A percentile compares a stretch with the other conserved stretches of the same genome.
phyloP scores from a whole-genome alignment of 2,888 invertebrate species.

The Hermodice carunculata region DNA sequence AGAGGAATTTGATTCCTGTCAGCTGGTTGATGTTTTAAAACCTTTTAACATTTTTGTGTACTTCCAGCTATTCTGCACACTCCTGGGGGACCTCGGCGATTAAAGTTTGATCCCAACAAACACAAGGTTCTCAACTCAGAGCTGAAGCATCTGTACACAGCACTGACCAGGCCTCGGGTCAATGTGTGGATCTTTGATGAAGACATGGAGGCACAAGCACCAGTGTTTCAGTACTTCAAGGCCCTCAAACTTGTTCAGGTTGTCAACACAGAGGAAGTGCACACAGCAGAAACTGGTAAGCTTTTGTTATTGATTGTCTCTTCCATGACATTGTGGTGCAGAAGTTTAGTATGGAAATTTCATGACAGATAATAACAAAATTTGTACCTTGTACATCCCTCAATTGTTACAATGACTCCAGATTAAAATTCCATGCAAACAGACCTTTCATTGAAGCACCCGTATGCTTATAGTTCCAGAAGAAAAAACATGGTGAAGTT shows the following conservation, averaged over 20 bases:
- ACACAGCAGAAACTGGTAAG: background rate
- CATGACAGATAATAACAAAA: too few species aligned
- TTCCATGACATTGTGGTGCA: too few species aligned
- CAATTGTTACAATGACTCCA: too few species aligned
- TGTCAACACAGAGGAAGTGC: background rate
- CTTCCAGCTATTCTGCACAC: constrained; percentile 46
- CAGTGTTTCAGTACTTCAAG: constrained; percentile 53
- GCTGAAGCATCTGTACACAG: constrained; percentile 62
- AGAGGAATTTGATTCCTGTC: too few species aligned
- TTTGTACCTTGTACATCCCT: too few species aligned
- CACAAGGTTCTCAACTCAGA: constrained; percentile 63
- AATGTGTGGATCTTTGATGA: constrained; percentile 67
- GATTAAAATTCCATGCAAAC: too few species aligned
- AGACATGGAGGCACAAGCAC: constrained; percentile 51
- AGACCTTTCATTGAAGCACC: too few species aligned
- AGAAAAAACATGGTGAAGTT: too few species aligned
- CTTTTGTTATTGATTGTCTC: too few species aligned
- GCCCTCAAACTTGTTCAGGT: background rate
- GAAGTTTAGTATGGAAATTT: too few species aligned
- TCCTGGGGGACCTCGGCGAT: constrained; percentile 50
- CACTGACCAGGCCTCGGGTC: constrained; percentile 58
- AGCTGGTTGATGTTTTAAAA: too few species aligned
- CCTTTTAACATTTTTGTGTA: background rate
- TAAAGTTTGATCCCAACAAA: constrained; percentile 53
- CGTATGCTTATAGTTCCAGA: too few species aligned